Evolutionary conservation across 2,113 vertebrate genomes (phyloP), one percentile per base, ranked within the genome.

Genomic region (Indri indri): DNA sequence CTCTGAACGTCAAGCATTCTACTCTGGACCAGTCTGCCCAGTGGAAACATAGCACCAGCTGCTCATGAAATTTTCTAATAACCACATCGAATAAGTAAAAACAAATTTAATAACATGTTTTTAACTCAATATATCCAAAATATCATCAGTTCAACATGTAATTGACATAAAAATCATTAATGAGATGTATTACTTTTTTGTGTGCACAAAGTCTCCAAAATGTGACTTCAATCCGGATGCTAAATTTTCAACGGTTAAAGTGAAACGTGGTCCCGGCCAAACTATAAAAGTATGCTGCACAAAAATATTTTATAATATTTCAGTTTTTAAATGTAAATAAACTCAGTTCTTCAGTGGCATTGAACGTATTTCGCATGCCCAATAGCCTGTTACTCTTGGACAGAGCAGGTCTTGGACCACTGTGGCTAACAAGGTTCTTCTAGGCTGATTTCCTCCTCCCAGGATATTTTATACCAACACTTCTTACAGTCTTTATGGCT

Each of bases 191-290:
- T 63, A 34, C 13, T 16, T n/a, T n/a, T 82, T 77, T 87, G 89
- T 92, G 76, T 30, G 0, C 13, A 34, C 25, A 20, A 76, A 57
- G 30, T 83, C 30, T 81, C 73, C 59, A 32, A 88, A 84, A 84
- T 90, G 57, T 45, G 61, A 54, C 65, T 92, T 68, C 79, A n/a
- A n/a, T n/a, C 82, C 66, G 50, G 90, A 96, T 54, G 90, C 32
- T 61, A 37, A 84, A 50, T 85, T 83, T 73, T 84, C 74, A 86
- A 3, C 32, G 40, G 77, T 61, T 61, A 40, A 82, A 74, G 50
- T 17, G 68, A 86, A 90, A 76, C 9, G 45, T 34, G 23, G 34
- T 70, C 45, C 25, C 90, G 61, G n/a, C 68, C 37, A 94, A 95
- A 91, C 66, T 70, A 76, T 45, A 91, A 45, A 34, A 18, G 37